Base-by-base conservation (phyloP, 2,113 vertebrate genomes). In the Ochotona curzoniae region DNA sequence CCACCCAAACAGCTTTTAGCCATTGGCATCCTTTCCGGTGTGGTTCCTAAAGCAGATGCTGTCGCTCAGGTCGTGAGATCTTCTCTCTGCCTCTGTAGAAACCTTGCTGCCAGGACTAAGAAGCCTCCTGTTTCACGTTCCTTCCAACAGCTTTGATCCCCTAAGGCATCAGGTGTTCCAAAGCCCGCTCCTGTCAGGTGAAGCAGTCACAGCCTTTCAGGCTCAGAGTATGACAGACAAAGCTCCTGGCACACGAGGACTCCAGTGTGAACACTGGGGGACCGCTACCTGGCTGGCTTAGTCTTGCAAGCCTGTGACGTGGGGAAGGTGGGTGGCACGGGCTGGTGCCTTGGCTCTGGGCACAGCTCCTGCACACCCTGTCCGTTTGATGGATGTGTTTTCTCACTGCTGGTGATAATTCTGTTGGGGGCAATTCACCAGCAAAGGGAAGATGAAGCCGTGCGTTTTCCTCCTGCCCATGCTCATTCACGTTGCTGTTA, bases 381-480 rank as follows among this genome's bases (percentile, higher is more conserved):
- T 84, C 92, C 85, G 73, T 60, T 13, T 94, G 92, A 94, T 63
- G 70, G 76, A 89, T 96, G 84, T 71, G 21, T 60, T 85, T 95
- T 67, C 78, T 94, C 88, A 88, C 75, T 82, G 90, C 78, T 76
- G 81, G 80, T 64, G 87, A 84, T 90, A 57, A 91, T 86, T 74
- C 94, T 66, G 11, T 7, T 74, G 90, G 69, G 84, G 69, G 63
- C 25, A 69, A 95, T 93, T 94, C 82, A 35, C 63, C 28, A 69
- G 78, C 61, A 35, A 70, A 49, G 3, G 3, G 83, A 67, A 76
- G 30, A 78, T 61, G 38, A 74, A 14, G 13, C 61, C 35, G 60
- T 69, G 61, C 11, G 1, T 66, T 92, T 73, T 54, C 23, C 93
- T 69, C 63, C 47, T 85, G 17, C 38, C 90, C 60, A 9, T 3